Base-by-base conservation (phyloP, 2,888 invertebrate species). In the Cantharis rufa region DNA sequence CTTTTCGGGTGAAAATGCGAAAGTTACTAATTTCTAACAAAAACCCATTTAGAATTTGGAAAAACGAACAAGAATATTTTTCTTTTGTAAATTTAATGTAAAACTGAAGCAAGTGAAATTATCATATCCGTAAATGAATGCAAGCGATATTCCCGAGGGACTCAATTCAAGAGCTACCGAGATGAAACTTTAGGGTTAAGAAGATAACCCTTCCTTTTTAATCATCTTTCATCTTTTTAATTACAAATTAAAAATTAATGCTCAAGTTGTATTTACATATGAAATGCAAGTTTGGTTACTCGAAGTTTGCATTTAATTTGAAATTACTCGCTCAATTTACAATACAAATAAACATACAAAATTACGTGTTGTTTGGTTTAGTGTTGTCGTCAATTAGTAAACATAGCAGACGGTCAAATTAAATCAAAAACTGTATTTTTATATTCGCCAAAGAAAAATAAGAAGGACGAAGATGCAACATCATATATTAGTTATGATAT, bases 401-500 rank as follows among this genome's bases (percentile, higher is more conserved):
- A 66, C 24, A 21, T 18, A 7, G n/a, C 21, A n/a, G 9, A 18
- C 9, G 24, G 21, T n/a, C 64, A 9, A 10, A n/a, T 66, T 21
- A 21, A n/a, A 66, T 15, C 10, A 66, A 66, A 0, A 9, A 24
- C 10, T 66, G 21, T 3, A 66, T 13, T 13, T 13, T 64, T 64
- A 21, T 66, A 10, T 16, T 28, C 11, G 10, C 3, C 10, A 10
- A 15, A 2, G 15, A 15, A 64, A 64, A 64, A n/a, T n/a, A 64
- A 24, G 9, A 7, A 1, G 9, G 24, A 24, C 9, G 24, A 24
- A 24, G 24, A 24, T 24, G 24, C 74, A 66, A 63, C 63, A 72
- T 78, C 81, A 81, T 83, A 80, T 80, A 83, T 82, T 82, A 82
- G 81, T 82, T 81, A 81, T 81, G 81, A 82, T 78, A 75, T 69